Evolutionary conservation across 2,888 invertebrate genomes (phyloP), one percentile per base, ranked within the genome.

Genomic region (Tortrix viridana): DNA sequence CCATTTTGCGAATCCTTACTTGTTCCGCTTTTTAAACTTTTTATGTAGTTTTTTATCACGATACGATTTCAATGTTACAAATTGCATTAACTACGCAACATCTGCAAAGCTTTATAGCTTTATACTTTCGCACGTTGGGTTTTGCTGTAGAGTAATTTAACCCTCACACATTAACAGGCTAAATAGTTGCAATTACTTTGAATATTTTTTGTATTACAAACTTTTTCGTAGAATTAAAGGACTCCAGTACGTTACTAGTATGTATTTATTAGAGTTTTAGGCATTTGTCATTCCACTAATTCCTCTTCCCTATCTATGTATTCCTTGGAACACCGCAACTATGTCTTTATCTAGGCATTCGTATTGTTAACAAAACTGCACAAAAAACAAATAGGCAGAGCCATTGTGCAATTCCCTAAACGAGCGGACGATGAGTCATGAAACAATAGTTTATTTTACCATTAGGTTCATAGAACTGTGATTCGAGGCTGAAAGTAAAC

Each of bases 401-500:
- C 49, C 52, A 60, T 65, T 65, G 68, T 68, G 69, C 70, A 72
- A 73, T 71, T 65, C 67, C 58, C 60, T 62, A 69, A 67, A 65
- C 68, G 64, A 54, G 65, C 68, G 49, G 32, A 18, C 61, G 63
- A 70, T 74, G 74, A 75, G 75, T 77, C 72, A 75, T 71, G 62
- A 66, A 72, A 71, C 67, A 67, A 72, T 70, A 73, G 77, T 80
- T 82, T 80, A 83, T 84, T 83, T 85, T 74, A 74, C 75, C 68
- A 65, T 65, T 69, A 71, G 67, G 73, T 86, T 82, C 80, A 78
- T 71, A 77, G 80, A 84, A 84, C 66, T 73, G 69, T 68, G 75
- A 75, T 81, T 78, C 73, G 73, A 76, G 74, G 74, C 75, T 77
- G 74, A 75, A 82, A 80, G 79, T 83, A 85, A 86, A 86, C 81